These are phyloP conservation scores for Plagodis pulveraria DNA, from an alignment of 2,888 invertebrate genomes.

Conservation along the genomic window DNA sequence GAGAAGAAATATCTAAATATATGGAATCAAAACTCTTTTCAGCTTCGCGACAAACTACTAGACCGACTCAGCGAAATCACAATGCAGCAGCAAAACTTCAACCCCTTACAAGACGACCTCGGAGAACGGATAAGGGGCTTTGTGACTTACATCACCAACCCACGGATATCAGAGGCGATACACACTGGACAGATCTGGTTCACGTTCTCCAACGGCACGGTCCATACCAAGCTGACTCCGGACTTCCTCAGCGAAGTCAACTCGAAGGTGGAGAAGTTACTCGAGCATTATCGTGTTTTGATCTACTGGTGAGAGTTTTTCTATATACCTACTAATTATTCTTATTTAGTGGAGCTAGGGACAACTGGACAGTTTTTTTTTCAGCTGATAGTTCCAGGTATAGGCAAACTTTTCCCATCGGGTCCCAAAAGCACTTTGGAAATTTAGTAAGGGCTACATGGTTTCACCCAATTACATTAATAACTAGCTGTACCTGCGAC, in stretches of 20 bases:
- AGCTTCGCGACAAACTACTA: conserved; percentile 60
- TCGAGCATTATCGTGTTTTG: conserved; percentile 13
- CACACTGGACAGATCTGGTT: conserved; percentile 88
- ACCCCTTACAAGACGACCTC: conserved; percentile 65
- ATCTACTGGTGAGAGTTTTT: conserved; percentile 6
- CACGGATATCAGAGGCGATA: conserved; percentile 85
- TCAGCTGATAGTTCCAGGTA: background rate
- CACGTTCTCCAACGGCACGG: conserved; percentile 37
- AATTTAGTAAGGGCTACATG: too few relatives aligned
- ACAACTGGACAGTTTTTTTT: background rate
- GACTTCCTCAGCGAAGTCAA: conserved; percentile 88
- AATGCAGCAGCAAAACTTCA: conserved; percentile 56
- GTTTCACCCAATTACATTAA: too few relatives aligned
- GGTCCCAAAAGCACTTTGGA: too few relatives aligned
- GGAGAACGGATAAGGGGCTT: conserved; percentile 65
- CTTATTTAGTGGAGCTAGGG: background rate
- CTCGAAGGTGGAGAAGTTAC: conserved; percentile 80
- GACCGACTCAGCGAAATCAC: conserved; percentile 54
- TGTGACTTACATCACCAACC: conserved; percentile 82
- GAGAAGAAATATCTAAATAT: too few relatives aligned
- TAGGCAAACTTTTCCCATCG: too few relatives aligned
- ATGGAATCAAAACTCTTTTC: conserved; percentile 24
- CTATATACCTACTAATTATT: background rate
- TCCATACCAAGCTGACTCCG: conserved; percentile 60
- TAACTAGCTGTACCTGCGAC: too few relatives aligned